These are phyloP conservation scores for Chrysemys picta DNA, from an alignment of 2,113 vertebrate species.

Conservation along the genomic window DNA sequence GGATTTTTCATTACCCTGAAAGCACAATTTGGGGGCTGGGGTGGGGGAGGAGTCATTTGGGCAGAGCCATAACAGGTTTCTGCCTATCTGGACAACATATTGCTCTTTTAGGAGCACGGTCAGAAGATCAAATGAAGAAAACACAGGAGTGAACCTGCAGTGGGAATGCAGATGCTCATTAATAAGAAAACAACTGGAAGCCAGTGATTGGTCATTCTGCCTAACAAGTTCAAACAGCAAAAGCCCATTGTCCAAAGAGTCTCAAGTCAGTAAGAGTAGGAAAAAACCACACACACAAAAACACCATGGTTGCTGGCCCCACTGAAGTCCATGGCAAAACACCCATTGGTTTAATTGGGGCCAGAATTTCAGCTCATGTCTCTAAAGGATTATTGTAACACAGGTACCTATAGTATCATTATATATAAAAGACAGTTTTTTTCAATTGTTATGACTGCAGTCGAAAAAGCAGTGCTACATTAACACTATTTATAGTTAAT, in stretches of 20 bases:
- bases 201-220: neutral
- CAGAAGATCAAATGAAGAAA: neutral
- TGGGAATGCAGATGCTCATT: neutral
- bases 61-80: neutral
- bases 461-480: slow-evolving; percentile 11
- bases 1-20: neutral
- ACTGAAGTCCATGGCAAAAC: neutral
- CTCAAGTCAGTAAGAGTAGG: neutral
- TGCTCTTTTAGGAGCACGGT: neutral
- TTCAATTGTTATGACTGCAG: neutral
- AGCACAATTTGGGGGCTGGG: neutral
- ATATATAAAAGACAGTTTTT: neutral
- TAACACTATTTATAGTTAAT: neutral
- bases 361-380: neutral
- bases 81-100: neutral
- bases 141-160: rapidly evolving
- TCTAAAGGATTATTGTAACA: neutral
- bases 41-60: neutral
- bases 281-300: neutral
- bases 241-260: neutral
- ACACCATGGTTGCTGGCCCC: neutral
- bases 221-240: neutral
- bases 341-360: neutral
- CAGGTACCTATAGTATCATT: neutral
- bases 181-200: neutral